Evolutionary conservation across 2,113 vertebrate species (phyloP), one percentile per base, ranked within the genome.

Genomic region (Cochlearius cochlearius): DNA sequence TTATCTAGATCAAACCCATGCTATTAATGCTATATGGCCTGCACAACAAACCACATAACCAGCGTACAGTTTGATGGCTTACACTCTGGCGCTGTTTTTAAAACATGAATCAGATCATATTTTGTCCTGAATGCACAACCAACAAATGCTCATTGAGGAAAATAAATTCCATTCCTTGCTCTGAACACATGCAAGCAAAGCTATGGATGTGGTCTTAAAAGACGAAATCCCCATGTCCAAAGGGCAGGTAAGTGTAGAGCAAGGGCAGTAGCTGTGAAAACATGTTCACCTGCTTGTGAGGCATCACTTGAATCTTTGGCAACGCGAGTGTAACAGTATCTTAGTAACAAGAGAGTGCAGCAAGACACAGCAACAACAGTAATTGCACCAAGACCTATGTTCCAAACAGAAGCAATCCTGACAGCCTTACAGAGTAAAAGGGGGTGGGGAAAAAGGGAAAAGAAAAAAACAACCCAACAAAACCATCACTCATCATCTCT

Each of bases 401-500:
- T 60, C 30, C 71, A 79, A 90, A 79, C 7, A 58, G 41, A 69
- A 80, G 29, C 27, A 56, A 88, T 47, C 47, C 55, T 43, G n/a
- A 63, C 22, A 49, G 23, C 16, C 39, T 52, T 16, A 18, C 7
- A 20, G 26, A 79, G 21, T 30, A 49, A 53, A 80, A 56, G 1
- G 3, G 15, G 15, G n/a, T 11, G 3, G 14, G 17, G 3, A 0
- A 6, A 36, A 27, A 3, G 6, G 1, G 10, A 41, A 55, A 72
- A 58, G 5, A 12, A 43, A 63, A 15, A 53, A 15, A 15, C 27
- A 36, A 39, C 11, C 14, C 29, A 55, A 21, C 5, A 13, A 62
- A 88, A 41, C 2, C 39, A 50, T 15, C 30, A 13, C 21, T 71
- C 25, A 23, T 43, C 23, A 59, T 29, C n/a, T 43, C 66, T 56